These are phyloP conservation scores for Melanostoma mellinum DNA, from an alignment of 2,888 invertebrate genomes.

Conservation along the genomic window DNA sequence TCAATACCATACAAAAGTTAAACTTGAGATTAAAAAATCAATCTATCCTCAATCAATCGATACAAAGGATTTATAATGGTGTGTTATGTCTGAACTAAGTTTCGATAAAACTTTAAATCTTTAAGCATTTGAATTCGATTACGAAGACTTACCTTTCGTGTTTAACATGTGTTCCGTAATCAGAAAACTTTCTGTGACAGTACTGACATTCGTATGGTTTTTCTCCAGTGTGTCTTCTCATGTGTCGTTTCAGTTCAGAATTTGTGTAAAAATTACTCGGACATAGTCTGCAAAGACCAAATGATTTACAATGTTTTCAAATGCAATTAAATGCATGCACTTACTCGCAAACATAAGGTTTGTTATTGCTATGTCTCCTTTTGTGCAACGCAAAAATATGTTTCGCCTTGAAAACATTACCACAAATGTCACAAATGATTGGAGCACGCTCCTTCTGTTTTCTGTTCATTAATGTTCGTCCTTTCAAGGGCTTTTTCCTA, in stretches of 20 bases:
- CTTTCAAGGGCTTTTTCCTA: slow-evolving; percentile 2
- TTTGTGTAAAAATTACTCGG: slow-evolving; percentile 53
- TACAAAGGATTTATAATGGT: too few relatives aligned
- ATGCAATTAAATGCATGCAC: background rate
- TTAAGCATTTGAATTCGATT: too few relatives aligned
- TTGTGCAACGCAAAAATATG: slow-evolving; percentile 39
- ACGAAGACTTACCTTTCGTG: slow-evolving; percentile 49
- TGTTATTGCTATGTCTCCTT: slow-evolving; percentile 53
- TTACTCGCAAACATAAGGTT: slow-evolving; percentile 64
- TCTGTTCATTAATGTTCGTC: background rate
- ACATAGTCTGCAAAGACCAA: slow-evolving; percentile 42
- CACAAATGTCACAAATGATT: slow-evolving; percentile 54
- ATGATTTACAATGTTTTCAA: background rate
- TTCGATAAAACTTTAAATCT: too few relatives aligned
- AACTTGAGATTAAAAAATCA: too few relatives aligned
- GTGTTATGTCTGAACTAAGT: too few relatives aligned
- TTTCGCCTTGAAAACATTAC: slow-evolving; percentile 43
- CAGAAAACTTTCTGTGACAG: slow-evolving; percentile 56
- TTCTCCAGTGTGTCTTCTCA: slow-evolving; percentile 65
- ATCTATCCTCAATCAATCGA: too few relatives aligned
- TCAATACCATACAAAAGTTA: too few relatives aligned
- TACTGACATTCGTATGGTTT: slow-evolving; percentile 59
- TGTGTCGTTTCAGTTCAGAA: slow-evolving; percentile 50
- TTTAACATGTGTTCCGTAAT: slow-evolving; percentile 55
- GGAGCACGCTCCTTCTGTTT: slow-evolving; percentile 2